Evolutionary conservation across 2,113 vertebrate genomes (phyloP), one percentile per base, ranked within the genome.

Genomic region (Marmota flaviventris): DNA sequence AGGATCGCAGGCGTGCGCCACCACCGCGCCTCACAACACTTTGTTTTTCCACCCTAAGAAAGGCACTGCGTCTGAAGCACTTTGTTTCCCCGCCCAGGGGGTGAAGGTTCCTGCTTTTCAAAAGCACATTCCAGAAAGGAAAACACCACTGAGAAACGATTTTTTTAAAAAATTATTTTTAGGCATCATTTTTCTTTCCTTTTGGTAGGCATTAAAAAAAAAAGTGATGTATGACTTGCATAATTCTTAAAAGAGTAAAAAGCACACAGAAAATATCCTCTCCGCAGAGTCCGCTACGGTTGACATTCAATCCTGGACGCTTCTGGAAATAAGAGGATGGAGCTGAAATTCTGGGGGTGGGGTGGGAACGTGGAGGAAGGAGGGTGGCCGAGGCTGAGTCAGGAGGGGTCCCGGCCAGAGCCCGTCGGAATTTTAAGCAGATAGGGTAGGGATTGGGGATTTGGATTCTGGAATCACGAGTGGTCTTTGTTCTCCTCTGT

Each of bases 161-260:
- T 87, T 95, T 91, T 88, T 42, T 45, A 9, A 45, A 45, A 45
- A 91, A 89, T 63, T 17, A 58, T 85, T 91, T 89, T 70, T 32
- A 75, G 53, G 34, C 53, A 89, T 45, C 42, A 42, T 84, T 96
- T 93, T 93, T 48, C 56, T 95, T 18, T 42, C 37, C 11, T 73
- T 7, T 42, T 67, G 32, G 32, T 7, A 61, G 58, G 24, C 70
- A 91, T 79, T 85, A 77, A 91, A 93, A 83, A 37, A n/a, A 93
- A 91, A 78, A 39, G 48, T 58, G 73, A 92, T 95, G 63, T 27
- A 95, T 39, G 48, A 56, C 73, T 91, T 92, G 48, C 48, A 34
- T 79, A 88, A 93, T 89, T 92, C 93, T 91, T 78, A 56, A 73
- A 96, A 95, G 88, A 93, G 83, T 94, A 73, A 91, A 90, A 93